Evolutionary conservation across 2,797 vertebrate genomes (phyloP).

Genomic region (Diplodus puntazzo): DNA sequence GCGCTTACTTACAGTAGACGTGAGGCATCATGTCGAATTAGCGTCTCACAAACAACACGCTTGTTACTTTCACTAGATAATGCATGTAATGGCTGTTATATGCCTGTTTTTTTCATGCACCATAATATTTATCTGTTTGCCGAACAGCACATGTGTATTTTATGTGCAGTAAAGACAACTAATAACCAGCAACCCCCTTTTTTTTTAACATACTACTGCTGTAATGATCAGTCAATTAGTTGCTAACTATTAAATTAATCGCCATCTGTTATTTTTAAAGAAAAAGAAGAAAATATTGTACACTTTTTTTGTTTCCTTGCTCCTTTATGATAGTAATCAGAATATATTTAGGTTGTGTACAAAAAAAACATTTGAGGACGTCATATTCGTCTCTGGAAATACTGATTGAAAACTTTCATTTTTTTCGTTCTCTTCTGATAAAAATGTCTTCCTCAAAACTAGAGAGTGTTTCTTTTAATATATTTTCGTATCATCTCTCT

Average conservation of each 20-base stretch:
- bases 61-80: conserved; percentile 70
- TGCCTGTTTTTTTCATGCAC: conserved; percentile 31
- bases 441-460: too few species aligned
- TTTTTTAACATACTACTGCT: conserved; percentile 1
- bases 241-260: too few species aligned
- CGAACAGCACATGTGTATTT: conserved; percentile 19
- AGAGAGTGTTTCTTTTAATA: background rate
- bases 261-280: too few species aligned
- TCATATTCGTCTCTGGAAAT: too few species aligned
- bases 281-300: too few species aligned
- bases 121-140: conserved; percentile 54
- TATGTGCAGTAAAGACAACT: background rate
- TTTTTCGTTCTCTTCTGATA: too few species aligned
- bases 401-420: too few species aligned
- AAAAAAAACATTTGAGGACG: too few species aligned
- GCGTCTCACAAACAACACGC: conserved; percentile 80
- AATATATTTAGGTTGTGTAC: too few species aligned
- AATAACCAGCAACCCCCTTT: background rate
- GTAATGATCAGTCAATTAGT: too few species aligned
- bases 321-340: too few species aligned
- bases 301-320: too few species aligned
- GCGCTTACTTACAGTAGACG: conserved; percentile 80
- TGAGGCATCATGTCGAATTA: conserved; percentile 83
- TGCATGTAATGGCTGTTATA: conserved; percentile 60
- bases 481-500: conserved; percentile 6